A percentile compares a stretch with the other conserved stretches of the same genome.
Conservation (phyloP, 2,113 vertebrate genomes). For the Marcusenius ussheri region DNA sequence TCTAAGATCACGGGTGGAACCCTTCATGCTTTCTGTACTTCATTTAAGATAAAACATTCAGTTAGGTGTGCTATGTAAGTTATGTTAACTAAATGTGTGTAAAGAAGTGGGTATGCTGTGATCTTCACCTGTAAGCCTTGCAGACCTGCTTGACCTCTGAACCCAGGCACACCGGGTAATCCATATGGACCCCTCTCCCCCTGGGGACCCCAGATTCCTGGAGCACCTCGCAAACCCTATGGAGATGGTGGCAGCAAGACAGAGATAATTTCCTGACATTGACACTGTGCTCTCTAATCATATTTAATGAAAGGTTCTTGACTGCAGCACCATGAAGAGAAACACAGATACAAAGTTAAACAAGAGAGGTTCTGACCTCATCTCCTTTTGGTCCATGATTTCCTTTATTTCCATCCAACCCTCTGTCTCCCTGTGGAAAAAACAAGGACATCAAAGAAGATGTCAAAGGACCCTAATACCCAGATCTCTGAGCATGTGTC, state of each 20-base stretch:
- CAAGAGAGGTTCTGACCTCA: slow-evolving; percentile 49
- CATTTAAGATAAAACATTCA: not conserved
- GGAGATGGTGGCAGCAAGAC: slow-evolving; percentile 11
- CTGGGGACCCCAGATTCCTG: slow-evolving; percentile 52
- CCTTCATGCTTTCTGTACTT: not conserved
- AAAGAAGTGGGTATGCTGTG: not conserved
- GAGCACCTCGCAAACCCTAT: slow-evolving; percentile 57
- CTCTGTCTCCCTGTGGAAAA: slow-evolving; percentile 54
- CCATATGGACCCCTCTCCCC: slow-evolving; percentile 58
- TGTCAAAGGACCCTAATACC: not conserved
- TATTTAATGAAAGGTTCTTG: not conserved
- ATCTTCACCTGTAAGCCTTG: slow-evolving; percentile 53
- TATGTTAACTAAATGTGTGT: not conserved
- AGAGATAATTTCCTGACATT: not conserved
- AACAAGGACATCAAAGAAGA: slow-evolving; percentile 6
- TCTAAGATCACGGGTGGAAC: not conserved
- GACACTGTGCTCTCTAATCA: not conserved
- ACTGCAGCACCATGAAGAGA: not conserved
- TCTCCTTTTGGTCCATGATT: slow-evolving; percentile 60
- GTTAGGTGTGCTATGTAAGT: not conserved
- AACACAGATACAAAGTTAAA: not conserved
- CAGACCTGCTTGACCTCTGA: slow-evolving; percentile 52
- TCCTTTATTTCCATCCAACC: slow-evolving; percentile 57
- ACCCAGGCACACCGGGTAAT: slow-evolving; percentile 52
- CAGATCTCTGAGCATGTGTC: not conserved